Evolutionary conservation across 2,888 invertebrate species (phyloP), one percentile per base, ranked within the genome.

Genomic region (Leptopilina drosophilae): DNA sequence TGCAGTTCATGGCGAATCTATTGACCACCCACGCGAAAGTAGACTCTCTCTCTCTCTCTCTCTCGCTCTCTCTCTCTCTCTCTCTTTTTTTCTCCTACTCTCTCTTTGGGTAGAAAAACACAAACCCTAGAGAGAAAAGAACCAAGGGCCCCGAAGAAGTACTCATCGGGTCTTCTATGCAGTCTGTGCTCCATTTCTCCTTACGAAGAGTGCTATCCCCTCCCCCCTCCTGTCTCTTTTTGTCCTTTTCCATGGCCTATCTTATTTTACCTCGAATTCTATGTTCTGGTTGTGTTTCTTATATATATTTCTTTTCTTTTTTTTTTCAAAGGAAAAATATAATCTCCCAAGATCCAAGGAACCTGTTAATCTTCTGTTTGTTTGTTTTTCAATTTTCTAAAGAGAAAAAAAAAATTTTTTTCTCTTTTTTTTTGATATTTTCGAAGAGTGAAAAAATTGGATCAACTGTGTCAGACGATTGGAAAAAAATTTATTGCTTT

Each of bases 1-100:
- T 86, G 82, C 86, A 85, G 85, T 86, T 84, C 86, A 87, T 86
- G 87, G 90, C 87, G 88, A 90, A 91, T 90, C 91, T 91, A 90
- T 91, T 89, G 91, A 87, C 90, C 91, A 91, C 91, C 91, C 90
- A 90, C 90, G 89, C 90, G 88, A 83, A 79, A 80, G 14, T 64
- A 75, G 66, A 20, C 65, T 59, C 9, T 42, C 42, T 5, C 42
- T 42, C 42, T 42, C 42, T 42, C 42, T 42, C 42, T 42, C 42
- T 42, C 42, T 42, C 42, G 6, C 42, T 42, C 42, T 42, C 42
- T 42, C 42, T 42, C 42, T 42, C 42, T 42, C 42, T 42, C 42
- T 42, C 42, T 42, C 42, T 42, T n/a, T n/a, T n/a, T n/a, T n/a
- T n/a, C n/a, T n/a, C n/a, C n/a, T n/a, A n/a, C 42, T 42, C 42